Evolutionary conservation across 2,113 vertebrate species (phyloP), one percentile per base, ranked within the genome.

Genomic region (Osmerus eperlanus): DNA sequence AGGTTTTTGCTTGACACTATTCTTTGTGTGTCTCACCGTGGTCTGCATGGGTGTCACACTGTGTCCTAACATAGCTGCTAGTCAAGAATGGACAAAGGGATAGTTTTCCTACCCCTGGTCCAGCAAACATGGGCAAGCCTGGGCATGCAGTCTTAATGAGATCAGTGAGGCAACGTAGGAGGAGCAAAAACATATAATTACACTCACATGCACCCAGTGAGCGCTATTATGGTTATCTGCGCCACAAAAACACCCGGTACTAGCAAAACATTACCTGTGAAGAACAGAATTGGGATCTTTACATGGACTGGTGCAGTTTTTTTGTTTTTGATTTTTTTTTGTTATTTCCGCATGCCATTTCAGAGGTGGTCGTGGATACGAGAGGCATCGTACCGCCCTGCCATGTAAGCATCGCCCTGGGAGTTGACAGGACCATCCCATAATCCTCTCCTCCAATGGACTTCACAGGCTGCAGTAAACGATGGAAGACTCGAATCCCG

Each of bases 401-500:
- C 25, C 32, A 23, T 68, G 66, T 23, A 70, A 77, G 0, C 0
- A 90, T 92, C 90, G 89, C 86, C 0, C 76, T 90, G 71, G 87
- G 83, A 67, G 86, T 90, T 86, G 85, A 91, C 65, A 88, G 81
- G 28, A 82, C 75, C 0, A 76, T 81, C 72, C 67, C 65, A 5
- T 84, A 80, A 79, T 71, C 23, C 72, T 71, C 73, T 0, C 70
- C 70, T 75, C 83, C 71, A 0, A 68, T 86, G 83, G 85, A 88
- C 18, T 25, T 68, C 0, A 55, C 59, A 70, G 81, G 67, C 75
- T 60, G 56, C 1, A 1, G 56, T 0, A 87, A 83, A 5, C 56
- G 12, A 19, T 74, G 56, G 71, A 89, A 76, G 63, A 70, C 0
- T 0, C 83, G 79, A 32, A 60, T 61, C 47, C 67, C 61, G 0